These are phyloP conservation scores for Ceryle rudis DNA, from an alignment of 2,797 vertebrate genomes.

Conservation along the genomic window DNA sequence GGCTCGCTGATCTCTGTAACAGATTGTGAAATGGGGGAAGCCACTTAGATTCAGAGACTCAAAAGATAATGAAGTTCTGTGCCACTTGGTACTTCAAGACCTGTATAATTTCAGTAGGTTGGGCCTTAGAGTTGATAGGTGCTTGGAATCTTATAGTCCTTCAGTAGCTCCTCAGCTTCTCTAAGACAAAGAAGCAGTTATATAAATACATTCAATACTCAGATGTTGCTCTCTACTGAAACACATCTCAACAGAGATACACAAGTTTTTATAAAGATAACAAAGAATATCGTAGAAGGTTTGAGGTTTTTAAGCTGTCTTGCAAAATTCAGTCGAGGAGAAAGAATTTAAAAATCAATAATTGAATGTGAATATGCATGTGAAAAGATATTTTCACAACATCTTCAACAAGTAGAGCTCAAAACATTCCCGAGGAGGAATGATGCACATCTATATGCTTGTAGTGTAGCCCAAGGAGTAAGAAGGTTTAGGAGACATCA, in stretches of 20 bases:
- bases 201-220: neutral
- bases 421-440: neutral
- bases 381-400: neutral
- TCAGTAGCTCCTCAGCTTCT: neutral
- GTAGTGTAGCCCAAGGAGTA: fast-evolving
- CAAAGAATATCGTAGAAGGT: neutral
- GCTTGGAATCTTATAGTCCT: neutral
- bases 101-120: neutral
- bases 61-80: neutral
- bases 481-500: neutral
- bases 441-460: fast-evolving
- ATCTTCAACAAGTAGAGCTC: neutral
- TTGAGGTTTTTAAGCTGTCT: neutral
- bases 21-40: neutral
- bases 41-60: neutral
- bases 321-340: neutral
- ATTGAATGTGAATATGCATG: neutral
- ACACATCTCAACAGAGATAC: fast-evolving
- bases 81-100: neutral
- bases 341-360: neutral
- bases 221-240: neutral
- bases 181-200: neutral
- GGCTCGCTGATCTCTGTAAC: neutral
- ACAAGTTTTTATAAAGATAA: neutral
- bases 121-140: neutral